Evolutionary conservation across 2,113 vertebrate genomes (phyloP).

Genomic region (Ahaetulla prasina): DNA sequence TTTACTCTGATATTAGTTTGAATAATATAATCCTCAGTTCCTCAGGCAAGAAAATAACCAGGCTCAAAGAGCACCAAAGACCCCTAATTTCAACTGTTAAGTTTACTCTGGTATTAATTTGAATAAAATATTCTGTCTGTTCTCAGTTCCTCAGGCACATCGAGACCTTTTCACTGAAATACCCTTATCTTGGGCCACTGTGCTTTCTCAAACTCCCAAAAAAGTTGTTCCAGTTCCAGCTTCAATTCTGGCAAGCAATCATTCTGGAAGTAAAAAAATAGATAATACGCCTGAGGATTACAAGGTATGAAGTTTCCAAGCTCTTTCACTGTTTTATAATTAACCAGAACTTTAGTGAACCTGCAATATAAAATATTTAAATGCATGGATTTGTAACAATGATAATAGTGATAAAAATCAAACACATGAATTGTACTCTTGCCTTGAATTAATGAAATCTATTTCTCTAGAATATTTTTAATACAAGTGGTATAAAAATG

Average conservation of each 20-base stretch:
- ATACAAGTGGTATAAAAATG: not conserved
- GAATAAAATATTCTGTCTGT: slow-evolving; percentile 24
- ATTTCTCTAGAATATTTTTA: not conserved
- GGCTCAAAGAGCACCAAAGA: not conserved
- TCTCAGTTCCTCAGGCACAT: slow-evolving; percentile 52
- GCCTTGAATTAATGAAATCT: not conserved
- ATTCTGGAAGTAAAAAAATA: slow-evolving; percentile 48
- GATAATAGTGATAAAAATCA: not conserved
- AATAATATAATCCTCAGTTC: too few species aligned
- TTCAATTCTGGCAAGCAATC: slow-evolving; percentile 35
- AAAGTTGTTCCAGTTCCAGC: slow-evolving; percentile 44
- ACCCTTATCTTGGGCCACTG: slow-evolving; percentile 50
- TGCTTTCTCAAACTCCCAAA: slow-evolving; percentile 58
- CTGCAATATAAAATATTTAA: not conserved
- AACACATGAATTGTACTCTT: not conserved
- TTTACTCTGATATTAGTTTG: too few species aligned
- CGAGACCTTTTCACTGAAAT: slow-evolving; percentile 61
- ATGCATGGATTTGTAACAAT: not conserved
- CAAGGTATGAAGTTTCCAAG: slow-evolving; percentile 51
- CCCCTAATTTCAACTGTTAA: not conserved
- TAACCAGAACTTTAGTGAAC: not conserved
- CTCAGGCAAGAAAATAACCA: not conserved
- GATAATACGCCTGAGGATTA: slow-evolving; percentile 5
- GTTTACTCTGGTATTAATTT: not conserved
- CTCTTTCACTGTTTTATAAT: not conserved